Base-by-base conservation (phyloP, 2,113 vertebrate species). In the Pelusios castaneus region DNA sequence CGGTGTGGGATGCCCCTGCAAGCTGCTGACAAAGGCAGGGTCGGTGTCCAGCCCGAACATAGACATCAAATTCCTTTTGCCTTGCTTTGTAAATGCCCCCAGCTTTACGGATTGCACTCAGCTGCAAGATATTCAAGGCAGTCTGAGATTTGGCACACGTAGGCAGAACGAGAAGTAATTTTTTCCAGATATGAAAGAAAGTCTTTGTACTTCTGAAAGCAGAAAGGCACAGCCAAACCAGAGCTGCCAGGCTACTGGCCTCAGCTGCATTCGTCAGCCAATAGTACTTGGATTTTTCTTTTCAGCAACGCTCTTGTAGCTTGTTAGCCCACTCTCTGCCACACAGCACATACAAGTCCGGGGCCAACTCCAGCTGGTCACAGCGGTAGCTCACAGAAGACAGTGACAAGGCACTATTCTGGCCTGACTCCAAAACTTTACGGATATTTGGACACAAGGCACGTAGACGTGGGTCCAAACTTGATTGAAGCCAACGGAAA, bases 91-190 rank as follows among this genome's bases (percentile, higher is more conserved):
- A 14, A 43, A 27, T 25, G 22, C 70, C 70, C n/a, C 70, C 10
- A 45, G 25, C 73, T 6, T 76, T 27, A 45, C 24, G 27, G 43
- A 43, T 27, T 45, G 25, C 73, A 27, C 80, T 10, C 60, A 63
- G 84, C 21, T 75, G 80, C 4, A 12, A 27, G 80, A 5, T 4
- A 2, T 58, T 45, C 5, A 1, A 78, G 56, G 11, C 0, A 0
- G 3, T 82, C 67, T 56, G 21, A 21, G n/a, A 22, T 4, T 49
- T 5, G 0, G 16, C 31, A 3, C 27, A 2, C 0, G 1, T 27
- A 1, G 0, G 11, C 4, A 10, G n/a, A 13, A 2, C 51, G 43
- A 8, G 4, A 56, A 41, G 56, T 5, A 27, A 17, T 60, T 88
- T 78, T 31, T 51, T 88, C 29, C 4, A 76, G 38, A 14, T 45